Percentiles rank a stretch among this genome's conserved stretches.
Evolutionary conservation across 2,113 vertebrate genomes (phyloP).

Genomic region (Heterotilapia buettikoferi): DNA sequence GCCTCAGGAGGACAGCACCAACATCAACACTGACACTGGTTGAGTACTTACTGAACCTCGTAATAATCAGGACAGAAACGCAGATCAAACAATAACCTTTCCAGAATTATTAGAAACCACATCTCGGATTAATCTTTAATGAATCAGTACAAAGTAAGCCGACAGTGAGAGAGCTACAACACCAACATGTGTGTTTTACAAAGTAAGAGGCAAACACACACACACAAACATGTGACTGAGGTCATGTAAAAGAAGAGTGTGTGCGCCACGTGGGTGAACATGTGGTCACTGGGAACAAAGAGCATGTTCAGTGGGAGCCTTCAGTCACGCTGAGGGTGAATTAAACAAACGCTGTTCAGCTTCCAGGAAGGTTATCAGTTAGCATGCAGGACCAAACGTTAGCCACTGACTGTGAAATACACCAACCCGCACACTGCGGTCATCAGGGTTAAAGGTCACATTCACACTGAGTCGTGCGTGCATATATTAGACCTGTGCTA

Average conservation of each 20-base stretch:
- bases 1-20: not conserved
- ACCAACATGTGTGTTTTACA: not conserved
- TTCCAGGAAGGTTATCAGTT: not conserved
- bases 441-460: not conserved
- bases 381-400: not conserved
- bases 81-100: not conserved
- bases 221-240: not conserved
- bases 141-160: not conserved
- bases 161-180: not conserved
- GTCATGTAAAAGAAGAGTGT: not conserved
- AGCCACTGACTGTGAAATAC: not conserved
- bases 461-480: not conserved
- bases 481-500: not conserved
- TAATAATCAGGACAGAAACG: not conserved
- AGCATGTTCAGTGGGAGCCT: not conserved
- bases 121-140: not conserved
- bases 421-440: not conserved
- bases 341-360: not conserved
- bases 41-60: not conserved
- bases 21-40: not conserved
- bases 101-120: not conserved
- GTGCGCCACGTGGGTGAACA: not conserved
- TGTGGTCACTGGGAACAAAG: not conserved
- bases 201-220: not conserved
- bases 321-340: not conserved